Base-by-base conservation (phyloP, 2,113 vertebrate genomes). In the Pelusios castaneus region DNA sequence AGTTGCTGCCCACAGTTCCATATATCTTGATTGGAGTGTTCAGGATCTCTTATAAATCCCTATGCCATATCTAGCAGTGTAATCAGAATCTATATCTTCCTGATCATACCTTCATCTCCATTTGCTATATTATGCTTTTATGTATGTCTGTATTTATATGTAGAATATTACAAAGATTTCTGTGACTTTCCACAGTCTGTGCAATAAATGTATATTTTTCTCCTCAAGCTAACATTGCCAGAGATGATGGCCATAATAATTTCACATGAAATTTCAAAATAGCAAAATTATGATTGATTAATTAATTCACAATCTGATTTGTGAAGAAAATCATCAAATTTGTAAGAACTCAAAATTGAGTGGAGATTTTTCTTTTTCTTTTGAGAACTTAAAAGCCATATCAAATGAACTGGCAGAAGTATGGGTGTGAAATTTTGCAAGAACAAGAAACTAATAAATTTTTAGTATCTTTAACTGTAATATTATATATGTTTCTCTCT, bases 211-310 rank as follows among this genome's bases (percentile, higher is more conserved):
- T 5, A 63, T 24, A n/a, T n/a, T 21, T 88, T 31, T 73, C 60
- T 8, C 10, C 2, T 78, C 1, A 80, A 43, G 11, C 34, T 1
- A 54, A 43, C 1, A 29, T 29, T 73, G 84, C 17, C 47, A 80
- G 79, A 88, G 54, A 88, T 3, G 3, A 81, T 2, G 75, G 19
- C 25, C 16, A 47, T 10, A 5, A 7, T 55, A 76, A 58, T 85
- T 79, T 89, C 10, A 24, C 10, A 52, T 52, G 51, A 52, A 52
- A 52, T 52, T 75, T 31, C 45, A 77, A 80, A 78, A 85, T 5
- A 51, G 8, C 55, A 7, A 73, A 0, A 34, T 52, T 89, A 85
- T 0, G 0, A 16, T 91, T 0, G 0, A 16, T 91, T 79, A 78
- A 70, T 60, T 22, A 91, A 63, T 2, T 82, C 12, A 87, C 29